Percentiles rank a stretch among this genome's conserved stretches.
phyloP scores from a whole-genome alignment of 2,888 invertebrate genomes.

The Gortyna flavago region DNA sequence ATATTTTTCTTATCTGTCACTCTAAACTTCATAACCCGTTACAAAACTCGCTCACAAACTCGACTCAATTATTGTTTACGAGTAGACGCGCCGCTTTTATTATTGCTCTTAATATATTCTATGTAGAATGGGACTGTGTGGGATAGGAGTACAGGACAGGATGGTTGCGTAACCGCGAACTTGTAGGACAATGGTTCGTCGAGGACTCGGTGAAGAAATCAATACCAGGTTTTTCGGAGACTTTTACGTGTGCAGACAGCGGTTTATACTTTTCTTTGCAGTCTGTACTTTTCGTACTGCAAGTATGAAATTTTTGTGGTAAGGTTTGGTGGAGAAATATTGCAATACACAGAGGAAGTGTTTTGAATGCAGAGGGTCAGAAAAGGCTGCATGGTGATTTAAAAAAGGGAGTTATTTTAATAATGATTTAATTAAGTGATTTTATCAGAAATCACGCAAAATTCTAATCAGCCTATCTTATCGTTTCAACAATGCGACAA shows the following conservation, averaged over 20 bases:
- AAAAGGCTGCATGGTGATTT: neutral
- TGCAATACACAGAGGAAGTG: neutral
- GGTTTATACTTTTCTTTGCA: neutral
- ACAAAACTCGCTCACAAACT: constrained; percentile 39
- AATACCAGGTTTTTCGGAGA: constrained; percentile 53
- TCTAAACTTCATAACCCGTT: constrained; percentile 54
- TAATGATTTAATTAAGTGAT: neutral
- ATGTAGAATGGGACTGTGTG: constrained; percentile 48
- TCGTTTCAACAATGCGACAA: constrained; percentile 10
- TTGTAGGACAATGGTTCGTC: constrained; percentile 63
- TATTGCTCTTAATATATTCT: constrained; percentile 71
- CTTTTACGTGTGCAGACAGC: constrained; percentile 13
- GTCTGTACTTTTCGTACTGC: neutral
- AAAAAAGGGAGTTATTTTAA: neutral
- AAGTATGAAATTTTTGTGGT: neutral
- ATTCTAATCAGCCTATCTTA: constrained; percentile 9
- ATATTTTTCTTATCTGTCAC: constrained; percentile 21
- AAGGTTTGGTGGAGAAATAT: neutral
- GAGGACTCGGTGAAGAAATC: constrained; percentile 61
- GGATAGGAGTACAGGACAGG: constrained; percentile 49
- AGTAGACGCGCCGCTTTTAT: constrained; percentile 62
- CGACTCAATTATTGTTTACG: constrained; percentile 69
- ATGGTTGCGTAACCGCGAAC: constrained; percentile 67
- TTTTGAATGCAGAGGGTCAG: neutral
- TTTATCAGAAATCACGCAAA: constrained; percentile 9